Conservation (phyloP, 2,797 vertebrate genomes). For the Tragopan temminckii region DNA sequence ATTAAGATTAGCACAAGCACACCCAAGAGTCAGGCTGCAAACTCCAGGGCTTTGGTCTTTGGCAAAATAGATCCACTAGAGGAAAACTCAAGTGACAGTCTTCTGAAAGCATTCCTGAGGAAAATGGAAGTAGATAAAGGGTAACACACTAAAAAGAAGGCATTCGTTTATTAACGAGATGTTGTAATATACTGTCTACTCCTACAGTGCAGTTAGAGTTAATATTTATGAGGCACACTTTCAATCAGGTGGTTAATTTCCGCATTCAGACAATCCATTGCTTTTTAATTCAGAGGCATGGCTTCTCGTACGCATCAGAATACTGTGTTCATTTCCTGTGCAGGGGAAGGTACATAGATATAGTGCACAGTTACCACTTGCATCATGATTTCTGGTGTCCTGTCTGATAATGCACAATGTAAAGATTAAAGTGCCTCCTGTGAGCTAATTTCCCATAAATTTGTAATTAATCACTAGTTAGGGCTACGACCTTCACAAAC, state of each 20-base stretch:
- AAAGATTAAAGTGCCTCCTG: background rate
- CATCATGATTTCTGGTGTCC: background rate
- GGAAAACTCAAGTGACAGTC: background rate
- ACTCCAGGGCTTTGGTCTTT: background rate
- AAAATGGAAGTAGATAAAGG: background rate
- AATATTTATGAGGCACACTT: slow-evolving; percentile 50
- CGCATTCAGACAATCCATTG: slow-evolving; percentile 10
- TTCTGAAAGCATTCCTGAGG: background rate
- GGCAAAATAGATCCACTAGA: background rate
- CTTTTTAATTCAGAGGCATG: slow-evolving; percentile 20
- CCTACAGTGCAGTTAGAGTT: slow-evolving; percentile 33
- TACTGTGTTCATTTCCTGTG: slow-evolving; percentile 26
- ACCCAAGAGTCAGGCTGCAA: background rate
- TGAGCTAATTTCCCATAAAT: background rate
- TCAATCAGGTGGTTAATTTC: slow-evolving; percentile 62
- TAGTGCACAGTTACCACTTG: background rate
- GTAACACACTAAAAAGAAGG: background rate
- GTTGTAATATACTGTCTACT: slow-evolving; percentile 24
- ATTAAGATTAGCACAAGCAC: slow-evolving; percentile 5
- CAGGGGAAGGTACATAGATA: background rate
- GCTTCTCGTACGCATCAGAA: background rate
- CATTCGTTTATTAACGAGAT: slow-evolving; percentile 28
- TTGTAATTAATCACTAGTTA: background rate
- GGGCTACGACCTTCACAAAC: background rate
- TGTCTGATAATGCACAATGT: background rate